Base-by-base conservation (phyloP, 2,888 invertebrate genomes). In the Linnaemya tessellans region DNA sequence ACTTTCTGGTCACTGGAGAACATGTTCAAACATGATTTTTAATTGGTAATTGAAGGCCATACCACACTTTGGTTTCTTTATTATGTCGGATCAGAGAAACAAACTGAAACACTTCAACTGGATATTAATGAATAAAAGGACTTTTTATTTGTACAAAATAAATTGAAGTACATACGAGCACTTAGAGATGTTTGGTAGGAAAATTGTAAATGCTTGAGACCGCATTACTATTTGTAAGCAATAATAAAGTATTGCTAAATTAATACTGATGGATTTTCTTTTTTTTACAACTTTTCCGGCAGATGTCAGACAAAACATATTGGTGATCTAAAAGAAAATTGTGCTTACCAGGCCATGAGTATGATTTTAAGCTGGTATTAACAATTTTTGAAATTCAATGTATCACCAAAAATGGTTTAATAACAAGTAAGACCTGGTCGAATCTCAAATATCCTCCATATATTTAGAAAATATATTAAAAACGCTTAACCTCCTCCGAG, bases 71-170 rank as follows among this genome's bases (percentile, higher is more conserved):
- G 81, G 81, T 74, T 81, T 74, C 67, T 46, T 43, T 79, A 38
- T 51, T 43, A 11, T n/a, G 8, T 64, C 35, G 20, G 8, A 9
- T 11, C 10, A 3, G 3, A 30, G 20, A 49, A 35, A n/a, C 15
- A n/a, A 49, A 20, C n/a, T 30, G 20, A 15, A 35, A 13, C n/a
- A 49, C 13, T 30, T 46, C 54, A 46, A 49, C 25, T 49, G 64
- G 62, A 73, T 68, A 77, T 84, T 80, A 84, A 84, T 84, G 84
- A 80, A 71, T 80, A 58, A 70, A 84, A 84, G 62, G 67, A 84
- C 54, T 84, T 75, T 65, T 56, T 11, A 7, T 46, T 67, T 35
- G 20, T 20, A 18, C 11, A 46, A 67, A 67, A 3, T 67, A 38
- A 77, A 67, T 49, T 67, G n/a, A 58, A 58, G 56, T 20, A 30